Base-by-base conservation (phyloP, 2,888 invertebrate species). In the Taphrorychus bicolor region DNA sequence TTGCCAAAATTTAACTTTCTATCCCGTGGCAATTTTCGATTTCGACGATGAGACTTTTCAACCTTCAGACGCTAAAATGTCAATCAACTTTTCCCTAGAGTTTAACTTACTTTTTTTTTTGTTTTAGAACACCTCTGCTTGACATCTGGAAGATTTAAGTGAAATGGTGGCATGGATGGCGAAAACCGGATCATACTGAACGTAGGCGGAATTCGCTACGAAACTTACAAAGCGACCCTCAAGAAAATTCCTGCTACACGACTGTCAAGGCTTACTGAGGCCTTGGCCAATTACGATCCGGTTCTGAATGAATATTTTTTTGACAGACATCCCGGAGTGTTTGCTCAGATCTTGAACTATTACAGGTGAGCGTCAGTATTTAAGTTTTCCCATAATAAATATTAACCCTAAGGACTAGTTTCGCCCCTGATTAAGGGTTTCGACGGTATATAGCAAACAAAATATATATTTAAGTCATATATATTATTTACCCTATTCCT, bases 121-220 rank as follows among this genome's bases (percentile, higher is more conserved):
- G n/a, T n/a, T n/a, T n/a, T n/a, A n/a, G n/a, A n/a, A n/a, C n/a
- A n/a, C n/a, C n/a, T n/a, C n/a, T n/a, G n/a, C n/a, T n/a, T n/a
- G n/a, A n/a, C n/a, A n/a, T n/a, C n/a, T n/a, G n/a, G n/a, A n/a
- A n/a, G n/a, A n/a, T n/a, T n/a, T n/a, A n/a, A n/a, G 14, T 66
- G 61, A 61, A 66, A 66, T 66, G 61, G 54, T 69, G 69, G 65
- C 70, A 92, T 92, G 92, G 94, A 94, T 88, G 91, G 93, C 74
- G 95, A 96, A 86, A 95, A 96, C 84, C 89, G 95, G 80, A 94
- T 96, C 78, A 93, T 95, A 82, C 86, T 96, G 80, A 96, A 96
- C 85, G 95, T 96, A 80, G 95, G 96, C 73, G 96, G 96, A 72
- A 95, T 96, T 62, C 79, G 88, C 82, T 88, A 88, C 83, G 90